Conservation (phyloP, 1,140 invertebrate genomes). For the Drosophila gunungcola region DNA sequence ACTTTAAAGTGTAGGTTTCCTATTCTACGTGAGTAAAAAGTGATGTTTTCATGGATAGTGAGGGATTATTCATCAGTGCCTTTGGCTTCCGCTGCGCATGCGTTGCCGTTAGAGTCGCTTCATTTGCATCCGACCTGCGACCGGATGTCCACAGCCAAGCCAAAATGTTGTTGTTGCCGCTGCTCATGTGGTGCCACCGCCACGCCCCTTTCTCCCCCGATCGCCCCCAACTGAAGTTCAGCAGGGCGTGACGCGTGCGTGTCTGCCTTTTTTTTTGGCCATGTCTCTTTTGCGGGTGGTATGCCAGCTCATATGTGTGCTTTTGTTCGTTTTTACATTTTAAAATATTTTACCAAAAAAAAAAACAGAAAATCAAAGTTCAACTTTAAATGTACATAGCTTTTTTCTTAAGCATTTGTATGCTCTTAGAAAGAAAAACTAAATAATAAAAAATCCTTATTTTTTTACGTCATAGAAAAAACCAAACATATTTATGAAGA, state of each 20-base stretch:
- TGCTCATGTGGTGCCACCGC: constrained; percentile 16
- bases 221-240: constrained; percentile 19
- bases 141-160: constrained; percentile 57
- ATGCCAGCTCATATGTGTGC: constrained; percentile 5
- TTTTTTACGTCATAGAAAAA: not conserved
- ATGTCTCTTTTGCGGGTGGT: constrained; percentile 24
- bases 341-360: not conserved
- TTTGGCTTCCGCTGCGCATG: constrained; percentile 55
- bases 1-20: too few species aligned
- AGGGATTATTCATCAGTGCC: constrained; percentile 41
- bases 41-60: constrained; percentile 1
- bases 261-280: constrained; percentile 39
- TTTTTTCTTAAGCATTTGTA: too few species aligned
- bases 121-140: constrained; percentile 58
- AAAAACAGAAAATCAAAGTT: too few species aligned
- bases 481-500: too few species aligned
- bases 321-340: constrained; percentile 3
- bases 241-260: constrained; percentile 67
- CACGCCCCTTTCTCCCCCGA: not conserved
- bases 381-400: too few species aligned
- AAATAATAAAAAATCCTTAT: not conserved
- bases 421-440: not conserved
- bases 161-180: constrained; percentile 35
- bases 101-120: constrained; percentile 57
- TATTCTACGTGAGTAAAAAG: not conserved